Evolutionary conservation across 2,797 vertebrate genomes (phyloP).

Genomic region (Rhinella marina): DNA sequence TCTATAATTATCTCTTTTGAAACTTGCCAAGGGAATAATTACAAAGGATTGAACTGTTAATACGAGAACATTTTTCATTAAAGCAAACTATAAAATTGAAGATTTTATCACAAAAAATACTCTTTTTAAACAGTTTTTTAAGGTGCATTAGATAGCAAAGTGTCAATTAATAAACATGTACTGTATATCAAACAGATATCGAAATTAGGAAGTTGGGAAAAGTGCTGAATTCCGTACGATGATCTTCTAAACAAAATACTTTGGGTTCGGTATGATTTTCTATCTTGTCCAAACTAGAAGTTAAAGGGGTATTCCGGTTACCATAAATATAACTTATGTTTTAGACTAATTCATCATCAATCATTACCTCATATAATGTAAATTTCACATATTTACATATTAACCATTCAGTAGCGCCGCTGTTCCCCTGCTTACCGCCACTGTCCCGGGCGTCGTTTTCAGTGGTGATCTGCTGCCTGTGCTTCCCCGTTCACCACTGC

Average conservation of each 20-base stretch:
- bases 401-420: too few relatives aligned
- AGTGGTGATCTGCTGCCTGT: too few relatives aligned
- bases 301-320: too few relatives aligned
- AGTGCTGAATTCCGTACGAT: neutral
- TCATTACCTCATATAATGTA: too few relatives aligned
- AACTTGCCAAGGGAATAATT: constrained; percentile 61
- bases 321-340: too few relatives aligned
- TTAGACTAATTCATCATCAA: too few relatives aligned
- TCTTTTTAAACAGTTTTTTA: neutral
- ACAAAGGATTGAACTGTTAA: constrained; percentile 57
- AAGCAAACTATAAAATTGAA: constrained; percentile 44
- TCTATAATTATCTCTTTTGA: constrained; percentile 61
- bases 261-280: neutral
- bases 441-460: too few relatives aligned
- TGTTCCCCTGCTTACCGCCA: too few relatives aligned
- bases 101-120: constrained; percentile 54
- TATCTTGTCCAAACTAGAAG: neutral
- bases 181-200: neutral
- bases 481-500: too few relatives aligned
- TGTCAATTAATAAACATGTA: neutral
- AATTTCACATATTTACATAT: too few relatives aligned
- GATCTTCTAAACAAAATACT: neutral
- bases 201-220: neutral
- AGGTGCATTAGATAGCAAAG: constrained; percentile 11
- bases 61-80: constrained; percentile 54